Conservation (phyloP, 2,888 invertebrate genomes). For the Nesidiocoris tenuis region DNA sequence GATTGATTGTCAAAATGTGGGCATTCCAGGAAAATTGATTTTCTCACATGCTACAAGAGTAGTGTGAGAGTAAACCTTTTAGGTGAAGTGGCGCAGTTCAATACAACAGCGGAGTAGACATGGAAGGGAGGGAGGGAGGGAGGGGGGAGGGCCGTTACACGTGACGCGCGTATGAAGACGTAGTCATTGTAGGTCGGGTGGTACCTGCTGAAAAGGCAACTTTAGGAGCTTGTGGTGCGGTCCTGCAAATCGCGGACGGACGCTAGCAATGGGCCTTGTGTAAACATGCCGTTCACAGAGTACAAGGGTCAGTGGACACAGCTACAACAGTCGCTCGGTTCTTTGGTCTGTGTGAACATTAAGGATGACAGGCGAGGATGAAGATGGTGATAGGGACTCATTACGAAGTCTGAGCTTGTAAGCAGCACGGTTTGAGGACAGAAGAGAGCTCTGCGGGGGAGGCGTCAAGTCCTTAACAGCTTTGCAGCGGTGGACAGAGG, state of each 20-base stretch:
- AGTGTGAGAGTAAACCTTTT: no score
- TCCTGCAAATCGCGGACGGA: neutral
- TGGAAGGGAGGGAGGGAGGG: no score
- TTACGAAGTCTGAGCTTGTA: conserved; percentile 32
- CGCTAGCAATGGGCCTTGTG: neutral
- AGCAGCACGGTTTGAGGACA: conserved; percentile 6
- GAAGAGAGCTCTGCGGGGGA: neutral
- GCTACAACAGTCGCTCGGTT: neutral
- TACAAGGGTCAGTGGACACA: neutral
- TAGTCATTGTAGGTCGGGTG: neutral
- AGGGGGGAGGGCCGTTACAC: neutral
- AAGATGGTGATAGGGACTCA: conserved; percentile 1
- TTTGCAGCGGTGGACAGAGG: conserved; percentile 8
- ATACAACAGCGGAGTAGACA: neutral
- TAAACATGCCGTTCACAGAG: neutral
- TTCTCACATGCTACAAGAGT: no score
- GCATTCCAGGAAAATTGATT: no score
- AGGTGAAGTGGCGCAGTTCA: neutral
- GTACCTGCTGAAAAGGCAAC: neutral
- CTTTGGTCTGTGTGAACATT: neutral
- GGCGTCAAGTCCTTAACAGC: conserved; percentile 22
- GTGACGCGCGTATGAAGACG: neutral
- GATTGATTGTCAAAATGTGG: no score
- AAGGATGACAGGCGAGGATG: neutral
- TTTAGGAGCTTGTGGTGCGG: neutral